Percentiles rank a stretch among this genome's conserved stretches.
These are phyloP conservation scores for Synanthedon myopaeformis DNA, from an alignment of 2,888 invertebrate species.

Conservation along the genomic window DNA sequence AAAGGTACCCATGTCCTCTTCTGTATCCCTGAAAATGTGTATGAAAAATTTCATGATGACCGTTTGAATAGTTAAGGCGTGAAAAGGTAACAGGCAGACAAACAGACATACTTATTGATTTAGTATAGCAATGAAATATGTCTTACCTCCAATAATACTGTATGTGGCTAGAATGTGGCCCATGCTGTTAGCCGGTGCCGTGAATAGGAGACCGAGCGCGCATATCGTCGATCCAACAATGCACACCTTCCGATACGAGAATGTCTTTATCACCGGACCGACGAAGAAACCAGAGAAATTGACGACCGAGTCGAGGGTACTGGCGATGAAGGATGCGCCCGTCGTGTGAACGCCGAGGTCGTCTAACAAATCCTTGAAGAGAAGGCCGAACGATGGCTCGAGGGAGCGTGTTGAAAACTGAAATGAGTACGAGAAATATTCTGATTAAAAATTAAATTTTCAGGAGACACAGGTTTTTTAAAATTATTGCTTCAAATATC, in stretches of 20 bases:
- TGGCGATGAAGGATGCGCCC: slow-evolving; percentile 80
- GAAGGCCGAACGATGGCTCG: slow-evolving; percentile 83
- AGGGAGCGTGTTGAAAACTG: slow-evolving; percentile 84
- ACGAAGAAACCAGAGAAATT: slow-evolving; percentile 84
- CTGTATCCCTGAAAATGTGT: too few species aligned
- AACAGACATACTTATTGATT: too few species aligned
- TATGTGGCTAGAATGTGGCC: slow-evolving; percentile 78
- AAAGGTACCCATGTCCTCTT: too few species aligned
- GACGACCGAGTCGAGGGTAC: slow-evolving; percentile 80
- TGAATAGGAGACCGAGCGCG: slow-evolving; percentile 74
- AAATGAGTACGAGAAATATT: slow-evolving; percentile 19
- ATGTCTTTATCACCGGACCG: slow-evolving; percentile 80
- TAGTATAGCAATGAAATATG: background rate
- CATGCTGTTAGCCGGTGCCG: slow-evolving; percentile 78
- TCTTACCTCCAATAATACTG: slow-evolving; percentile 80
- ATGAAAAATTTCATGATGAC: too few species aligned
- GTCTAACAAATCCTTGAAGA: slow-evolving; percentile 79
- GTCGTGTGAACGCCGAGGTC: slow-evolving; percentile 80
- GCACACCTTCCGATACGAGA: slow-evolving; percentile 79
- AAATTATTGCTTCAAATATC: too few species aligned
- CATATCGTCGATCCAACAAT: slow-evolving; percentile 75
- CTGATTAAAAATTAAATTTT: too few species aligned
- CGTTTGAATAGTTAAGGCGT: too few species aligned
- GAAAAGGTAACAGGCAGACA: too few species aligned
- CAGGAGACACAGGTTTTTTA: too few species aligned